phyloP scores from a whole-genome alignment of 2,888 invertebrate species.

The Caenorhabditis sp. region DNA sequence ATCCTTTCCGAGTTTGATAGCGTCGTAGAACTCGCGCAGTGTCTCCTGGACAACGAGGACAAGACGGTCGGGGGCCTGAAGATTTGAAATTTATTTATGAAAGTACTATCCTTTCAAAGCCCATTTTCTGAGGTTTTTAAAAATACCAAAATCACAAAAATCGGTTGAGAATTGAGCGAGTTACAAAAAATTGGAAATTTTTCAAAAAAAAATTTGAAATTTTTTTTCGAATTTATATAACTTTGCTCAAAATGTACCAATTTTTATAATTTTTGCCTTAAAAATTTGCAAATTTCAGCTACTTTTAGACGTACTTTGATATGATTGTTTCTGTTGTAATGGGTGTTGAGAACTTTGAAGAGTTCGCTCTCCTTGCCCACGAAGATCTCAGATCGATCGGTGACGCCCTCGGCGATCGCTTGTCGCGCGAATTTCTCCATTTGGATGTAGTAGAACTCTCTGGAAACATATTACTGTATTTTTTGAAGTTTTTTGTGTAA shows the following conservation, averaged over 20 bases:
- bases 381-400: conserved; percentile 90
- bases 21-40: conserved; percentile 98
- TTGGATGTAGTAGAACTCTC: conserved; percentile 99
- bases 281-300: not conserved
- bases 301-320: conserved; percentile 89
- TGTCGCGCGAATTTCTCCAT: conserved; percentile 99
- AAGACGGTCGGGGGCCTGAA: conserved; percentile 97
- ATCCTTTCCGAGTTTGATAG: conserved; percentile 96
- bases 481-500: not conserved
- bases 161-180: no score
- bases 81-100: conserved; percentile 58
- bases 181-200: not conserved
- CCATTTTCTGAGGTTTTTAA: no score
- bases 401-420: conserved; percentile 96
- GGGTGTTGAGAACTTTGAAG: conserved; percentile 97
- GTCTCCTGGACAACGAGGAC: conserved; percentile 98
- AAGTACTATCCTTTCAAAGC: no score
- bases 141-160: no score
- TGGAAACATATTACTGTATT: conserved; percentile 84
- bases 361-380: conserved; percentile 97
- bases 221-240: not conserved
- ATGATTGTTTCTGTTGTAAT: conserved; percentile 98
- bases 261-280: no score
- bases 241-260: no score
- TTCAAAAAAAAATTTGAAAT: not conserved